These are phyloP conservation scores for Thereuonema tuberculata DNA, from an alignment of 1,140 invertebrate genomes.

Conservation along the genomic window DNA sequence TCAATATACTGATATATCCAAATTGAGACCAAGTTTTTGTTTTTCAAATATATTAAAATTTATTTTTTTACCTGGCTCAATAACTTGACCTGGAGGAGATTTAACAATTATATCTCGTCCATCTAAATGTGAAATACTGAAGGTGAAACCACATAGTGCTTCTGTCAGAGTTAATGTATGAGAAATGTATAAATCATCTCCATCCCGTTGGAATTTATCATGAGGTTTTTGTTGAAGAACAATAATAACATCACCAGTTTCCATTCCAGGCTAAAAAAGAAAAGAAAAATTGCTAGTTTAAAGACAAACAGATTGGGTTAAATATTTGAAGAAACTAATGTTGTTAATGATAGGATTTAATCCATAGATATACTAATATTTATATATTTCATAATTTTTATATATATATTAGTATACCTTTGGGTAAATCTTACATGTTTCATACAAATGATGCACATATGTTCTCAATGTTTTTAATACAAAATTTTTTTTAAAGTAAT, in stretches of 20 bases:
- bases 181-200: slow-evolving; percentile 31
- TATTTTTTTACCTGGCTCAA: slow-evolving; percentile 40
- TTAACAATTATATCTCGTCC: slow-evolving; percentile 58
- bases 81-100: slow-evolving; percentile 53
- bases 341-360: too few species aligned
- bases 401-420: too few species aligned
- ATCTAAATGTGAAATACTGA: slow-evolving; percentile 63
- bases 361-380: too few species aligned
- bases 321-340: too few species aligned
- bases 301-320: background rate
- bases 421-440: too few species aligned
- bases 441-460: too few species aligned
- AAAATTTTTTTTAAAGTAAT: too few species aligned
- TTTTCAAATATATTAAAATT: too few species aligned
- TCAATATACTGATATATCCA: too few species aligned
- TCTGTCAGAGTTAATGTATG: slow-evolving; percentile 38
- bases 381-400: too few species aligned
- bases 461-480: too few species aligned
- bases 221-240: slow-evolving; percentile 43
- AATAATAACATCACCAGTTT: slow-evolving; percentile 43
- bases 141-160: slow-evolving; percentile 44
- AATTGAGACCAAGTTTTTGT: too few species aligned
- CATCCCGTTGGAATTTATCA: slow-evolving; percentile 33
- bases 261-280: slow-evolving; percentile 36
- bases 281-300: slow-evolving; percentile 14